A percentile compares a stretch with the other conserved stretches of the same genome.
Evolutionary conservation across 1,140 invertebrate species (phyloP).

Genomic region (Pachypeltis micranthus): DNA sequence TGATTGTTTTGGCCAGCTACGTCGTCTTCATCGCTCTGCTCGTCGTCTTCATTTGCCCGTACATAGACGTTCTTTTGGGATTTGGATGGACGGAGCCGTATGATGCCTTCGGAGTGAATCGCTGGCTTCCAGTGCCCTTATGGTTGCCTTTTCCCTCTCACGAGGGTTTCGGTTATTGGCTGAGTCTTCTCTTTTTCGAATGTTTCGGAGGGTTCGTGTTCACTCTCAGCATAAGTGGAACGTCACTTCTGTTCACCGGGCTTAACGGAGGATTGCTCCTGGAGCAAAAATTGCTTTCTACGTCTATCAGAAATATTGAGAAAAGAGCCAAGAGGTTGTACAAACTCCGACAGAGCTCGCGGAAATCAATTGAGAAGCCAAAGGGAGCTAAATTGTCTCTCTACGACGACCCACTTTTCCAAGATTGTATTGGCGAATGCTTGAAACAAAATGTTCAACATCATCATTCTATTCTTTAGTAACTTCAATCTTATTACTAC

Average conservation of each 20-base stretch:
- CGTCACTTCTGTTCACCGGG: neutral
- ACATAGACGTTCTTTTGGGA: neutral
- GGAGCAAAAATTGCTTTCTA: neutral
- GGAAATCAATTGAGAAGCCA: neutral
- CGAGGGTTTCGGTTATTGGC: neutral
- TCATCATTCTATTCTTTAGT: neutral
- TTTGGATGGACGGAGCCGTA: neutral
- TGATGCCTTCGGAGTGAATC: neutral
- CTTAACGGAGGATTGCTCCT: neutral
- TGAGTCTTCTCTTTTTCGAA: neutral
- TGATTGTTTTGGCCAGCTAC: neutral
- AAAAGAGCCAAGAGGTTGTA: neutral
- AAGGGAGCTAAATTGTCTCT: neutral
- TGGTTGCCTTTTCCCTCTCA: neutral
- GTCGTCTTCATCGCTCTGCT: neutral
- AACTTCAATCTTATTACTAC: too few species aligned
- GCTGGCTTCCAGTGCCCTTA: neutral
- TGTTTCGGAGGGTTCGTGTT: neutral
- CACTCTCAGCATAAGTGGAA: neutral
- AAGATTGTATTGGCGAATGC: neutral
- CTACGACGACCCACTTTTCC: neutral
- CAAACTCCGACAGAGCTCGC: neutral
- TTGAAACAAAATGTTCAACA: neutral
- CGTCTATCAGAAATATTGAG: neutral
- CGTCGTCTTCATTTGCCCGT: neutral